Evolutionary conservation across 2,888 invertebrate species (phyloP), one percentile per base, ranked within the genome.

Genomic region (Listrodromus nycthemerus): DNA sequence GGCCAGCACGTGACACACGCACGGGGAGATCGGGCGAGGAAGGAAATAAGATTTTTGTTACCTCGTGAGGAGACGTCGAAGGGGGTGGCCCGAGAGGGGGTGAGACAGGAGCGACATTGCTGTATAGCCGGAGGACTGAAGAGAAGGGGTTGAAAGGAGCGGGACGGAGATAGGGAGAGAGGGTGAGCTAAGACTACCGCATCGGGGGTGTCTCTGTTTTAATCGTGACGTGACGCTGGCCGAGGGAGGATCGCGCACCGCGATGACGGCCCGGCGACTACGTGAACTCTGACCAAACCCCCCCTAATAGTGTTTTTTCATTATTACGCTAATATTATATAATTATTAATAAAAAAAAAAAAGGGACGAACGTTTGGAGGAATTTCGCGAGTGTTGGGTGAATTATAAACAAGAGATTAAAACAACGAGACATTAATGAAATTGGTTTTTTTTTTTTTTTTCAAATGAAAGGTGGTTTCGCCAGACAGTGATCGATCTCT

Each of bases 171-270:
- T 37, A 73, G 67, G 67, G 83, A 65, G 48, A 37, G 80, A 73
- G 78, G 67, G 66, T 74, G 82, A 84, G 81, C 83, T 80, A 84
- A 82, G 86, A 82, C 82, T 82, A 73, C 73, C 63, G 80, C 77
- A 78, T 71, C 78, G 82, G 74, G 76, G 80, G 70, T 82, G 84
- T 84, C 80, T 83, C 86, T 83, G 82, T 84, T 84, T 86, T 82
- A 86, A 86, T 84, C 86, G 86, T 82, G 78, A 84, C 84, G 82
- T 84, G 84, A 86, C 86, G 82, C 78, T 84, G 86, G 79, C 67
- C 80, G 84, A 80, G 82, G 80, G 80, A 75, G 84, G 71, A 82
- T 84, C 79, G 78, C 77, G 75, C 30, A 71, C 66, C 84, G 84
- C 82, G 78, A 84, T 84, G 84, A 84, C 71, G 78, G 75, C 55